phyloP scores from a whole-genome alignment of 2,113 vertebrate species.

The Pipra filicauda region DNA sequence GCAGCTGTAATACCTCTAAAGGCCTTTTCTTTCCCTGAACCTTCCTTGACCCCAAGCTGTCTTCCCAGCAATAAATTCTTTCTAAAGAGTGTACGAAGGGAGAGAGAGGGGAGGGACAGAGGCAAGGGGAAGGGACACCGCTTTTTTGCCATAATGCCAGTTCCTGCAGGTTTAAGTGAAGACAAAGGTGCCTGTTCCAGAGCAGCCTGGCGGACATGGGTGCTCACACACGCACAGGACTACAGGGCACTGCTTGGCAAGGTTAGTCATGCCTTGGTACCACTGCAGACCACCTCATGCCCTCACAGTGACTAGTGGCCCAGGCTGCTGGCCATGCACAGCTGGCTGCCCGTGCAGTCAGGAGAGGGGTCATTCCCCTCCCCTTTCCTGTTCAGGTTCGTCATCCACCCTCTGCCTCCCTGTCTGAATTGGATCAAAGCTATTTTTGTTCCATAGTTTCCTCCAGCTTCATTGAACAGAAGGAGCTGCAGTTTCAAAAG shows the following conservation, averaged over 20 bases:
- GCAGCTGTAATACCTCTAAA: not conserved
- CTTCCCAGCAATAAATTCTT: slow-evolving; percentile 22
- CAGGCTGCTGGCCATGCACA: not conserved
- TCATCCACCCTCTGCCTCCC: not conserved
- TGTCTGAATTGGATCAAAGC: not conserved
- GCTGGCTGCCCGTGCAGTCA: not conserved
- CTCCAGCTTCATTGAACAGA: not conserved
- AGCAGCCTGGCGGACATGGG: rapidly evolving
- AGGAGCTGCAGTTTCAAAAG: not conserved
- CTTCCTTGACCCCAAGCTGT: slow-evolving; percentile 11
- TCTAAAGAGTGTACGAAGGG: not conserved
- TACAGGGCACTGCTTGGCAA: not conserved
- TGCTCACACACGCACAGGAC: not conserved
- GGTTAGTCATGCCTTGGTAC: not conserved
- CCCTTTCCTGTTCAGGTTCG: not conserved
- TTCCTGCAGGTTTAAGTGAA: not conserved
- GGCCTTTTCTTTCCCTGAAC: slow-evolving; percentile 19
- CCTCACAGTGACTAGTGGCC: not conserved
- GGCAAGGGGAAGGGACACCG: not conserved
- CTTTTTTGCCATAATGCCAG: not conserved
- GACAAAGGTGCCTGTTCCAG: not conserved
- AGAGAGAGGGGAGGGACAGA: not conserved
- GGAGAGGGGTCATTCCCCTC: not conserved
- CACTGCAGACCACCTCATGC: not conserved
- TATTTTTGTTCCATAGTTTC: rapidly evolving